Evolutionary conservation across 2,113 vertebrate species (phyloP).

Genomic region (Loxodonta africana): DNA sequence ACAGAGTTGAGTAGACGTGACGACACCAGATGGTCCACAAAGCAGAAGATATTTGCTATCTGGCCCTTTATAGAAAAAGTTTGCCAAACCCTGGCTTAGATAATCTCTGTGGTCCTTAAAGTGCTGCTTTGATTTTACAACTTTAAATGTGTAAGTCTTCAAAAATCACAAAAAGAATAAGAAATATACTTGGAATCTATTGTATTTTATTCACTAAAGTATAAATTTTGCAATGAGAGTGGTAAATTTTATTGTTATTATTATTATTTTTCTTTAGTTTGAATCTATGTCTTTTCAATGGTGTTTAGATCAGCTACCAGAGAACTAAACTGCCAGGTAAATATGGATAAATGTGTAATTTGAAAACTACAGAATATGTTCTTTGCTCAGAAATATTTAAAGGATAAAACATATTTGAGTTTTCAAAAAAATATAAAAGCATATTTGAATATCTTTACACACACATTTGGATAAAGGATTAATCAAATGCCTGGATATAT

Average conservation of each 20-base stretch:
- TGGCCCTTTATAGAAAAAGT: not conserved
- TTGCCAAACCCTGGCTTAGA: not conserved
- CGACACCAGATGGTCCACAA: not conserved
- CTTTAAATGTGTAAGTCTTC: not conserved
- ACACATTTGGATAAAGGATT: constrained; percentile 27
- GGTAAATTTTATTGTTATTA: not conserved
- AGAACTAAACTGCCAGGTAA: constrained; percentile 19
- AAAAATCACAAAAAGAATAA: constrained; percentile 12
- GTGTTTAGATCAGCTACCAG: not conserved
- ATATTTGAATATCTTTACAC: constrained; percentile 7
- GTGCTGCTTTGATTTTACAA: not conserved
- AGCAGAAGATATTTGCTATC: not conserved
- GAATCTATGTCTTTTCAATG: constrained; percentile 21
- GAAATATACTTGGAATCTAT: constrained; percentile 1
- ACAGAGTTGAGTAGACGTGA: not conserved
- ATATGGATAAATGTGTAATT: constrained; percentile 59
- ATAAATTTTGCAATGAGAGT: not conserved
- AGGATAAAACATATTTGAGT: not conserved
- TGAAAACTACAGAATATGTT: constrained; percentile 45
- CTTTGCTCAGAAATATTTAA: constrained; percentile 71
- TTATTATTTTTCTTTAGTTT: not conserved
- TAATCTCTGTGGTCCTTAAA: not conserved
- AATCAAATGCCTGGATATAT: constrained; percentile 21
- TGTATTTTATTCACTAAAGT: not conserved
- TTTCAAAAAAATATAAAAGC: not conserved